Conservation (phyloP, 2,888 invertebrate genomes). For the Acronicta alni region DNA sequence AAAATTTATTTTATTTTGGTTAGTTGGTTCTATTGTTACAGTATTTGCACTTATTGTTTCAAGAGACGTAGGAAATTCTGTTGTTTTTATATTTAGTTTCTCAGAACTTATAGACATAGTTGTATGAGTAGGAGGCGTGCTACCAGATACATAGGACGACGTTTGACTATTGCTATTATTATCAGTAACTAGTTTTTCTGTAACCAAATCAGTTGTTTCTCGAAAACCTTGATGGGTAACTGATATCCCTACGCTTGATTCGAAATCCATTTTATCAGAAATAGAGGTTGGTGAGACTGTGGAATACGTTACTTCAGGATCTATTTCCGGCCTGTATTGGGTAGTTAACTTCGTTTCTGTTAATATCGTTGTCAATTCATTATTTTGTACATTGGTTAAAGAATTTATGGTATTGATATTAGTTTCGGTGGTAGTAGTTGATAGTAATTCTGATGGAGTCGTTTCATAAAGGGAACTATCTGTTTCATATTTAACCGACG, state of each 20-base stretch:
- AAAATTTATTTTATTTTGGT: constrained; percentile 9
- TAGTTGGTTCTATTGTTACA: constrained; percentile 1
- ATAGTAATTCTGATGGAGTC: constrained; percentile 9
- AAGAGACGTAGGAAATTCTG: constrained; percentile 7
- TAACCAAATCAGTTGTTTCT: constrained; percentile 6
- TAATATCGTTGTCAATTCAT: constrained; percentile 1
- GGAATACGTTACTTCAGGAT: constrained; percentile 6
- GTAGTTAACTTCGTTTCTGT: constrained; percentile 14
- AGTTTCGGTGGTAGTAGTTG: constrained; percentile 9
- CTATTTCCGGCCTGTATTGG: not conserved
- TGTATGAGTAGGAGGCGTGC: not conserved
- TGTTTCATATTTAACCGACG: not conserved
- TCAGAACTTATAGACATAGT: not conserved
- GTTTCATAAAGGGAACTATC: constrained; percentile 8
- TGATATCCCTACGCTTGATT: constrained; percentile 3
- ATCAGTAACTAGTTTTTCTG: constrained; percentile 4
- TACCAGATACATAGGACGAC: not conserved
- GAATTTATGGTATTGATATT: constrained; percentile 5
- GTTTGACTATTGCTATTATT: constrained; percentile 8
- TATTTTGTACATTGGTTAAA: constrained; percentile 14
- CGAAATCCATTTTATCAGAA: constrained; percentile 3
- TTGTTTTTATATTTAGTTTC: not conserved
- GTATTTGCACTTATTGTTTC: constrained; percentile 2
- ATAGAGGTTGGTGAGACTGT: constrained; percentile 12
- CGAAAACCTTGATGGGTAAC: constrained; percentile 29